Conservation (phyloP, 2,888 invertebrate species). For the Parochlus steinenii region DNA sequence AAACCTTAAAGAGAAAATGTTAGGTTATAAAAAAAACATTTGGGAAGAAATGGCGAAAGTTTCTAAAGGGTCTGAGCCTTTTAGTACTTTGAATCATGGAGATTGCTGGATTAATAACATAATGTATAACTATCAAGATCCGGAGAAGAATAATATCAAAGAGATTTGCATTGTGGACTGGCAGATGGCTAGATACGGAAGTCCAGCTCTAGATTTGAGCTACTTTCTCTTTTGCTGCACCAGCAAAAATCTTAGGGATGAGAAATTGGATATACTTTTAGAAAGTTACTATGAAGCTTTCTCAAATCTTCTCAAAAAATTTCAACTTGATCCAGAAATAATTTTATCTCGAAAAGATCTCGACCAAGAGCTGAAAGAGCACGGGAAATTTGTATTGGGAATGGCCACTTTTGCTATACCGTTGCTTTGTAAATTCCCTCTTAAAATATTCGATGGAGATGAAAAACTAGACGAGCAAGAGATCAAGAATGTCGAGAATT, state of each 20-base stretch:
- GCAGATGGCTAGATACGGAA: constrained; percentile 8
- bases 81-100: constrained; percentile 5
- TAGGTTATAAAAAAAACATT: constrained; percentile 2
- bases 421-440: constrained; percentile 3
- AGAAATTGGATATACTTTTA: constrained; percentile 1
- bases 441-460: constrained; percentile 4
- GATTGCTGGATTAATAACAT: constrained; percentile 13
- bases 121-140: constrained; percentile 4
- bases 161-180: constrained; percentile 8
- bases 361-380: constrained; percentile 19
- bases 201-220: constrained; percentile 1
- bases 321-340: constrained; percentile 13
- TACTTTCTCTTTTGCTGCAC: constrained; percentile 1
- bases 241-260: not conserved
- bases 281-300: constrained; percentile 1
- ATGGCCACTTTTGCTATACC: constrained; percentile 21
- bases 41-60: constrained; percentile 1
- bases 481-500: not conserved
- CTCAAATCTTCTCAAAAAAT: not conserved
- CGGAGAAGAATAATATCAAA: not conserved
- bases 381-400: constrained; percentile 22
- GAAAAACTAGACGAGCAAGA: constrained; percentile 1
- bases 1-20: not conserved
- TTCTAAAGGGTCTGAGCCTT: not conserved
- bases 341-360: constrained; percentile 20